Conservation (phyloP, 2,888 invertebrate genomes). For the Epicampocera succincta region DNA sequence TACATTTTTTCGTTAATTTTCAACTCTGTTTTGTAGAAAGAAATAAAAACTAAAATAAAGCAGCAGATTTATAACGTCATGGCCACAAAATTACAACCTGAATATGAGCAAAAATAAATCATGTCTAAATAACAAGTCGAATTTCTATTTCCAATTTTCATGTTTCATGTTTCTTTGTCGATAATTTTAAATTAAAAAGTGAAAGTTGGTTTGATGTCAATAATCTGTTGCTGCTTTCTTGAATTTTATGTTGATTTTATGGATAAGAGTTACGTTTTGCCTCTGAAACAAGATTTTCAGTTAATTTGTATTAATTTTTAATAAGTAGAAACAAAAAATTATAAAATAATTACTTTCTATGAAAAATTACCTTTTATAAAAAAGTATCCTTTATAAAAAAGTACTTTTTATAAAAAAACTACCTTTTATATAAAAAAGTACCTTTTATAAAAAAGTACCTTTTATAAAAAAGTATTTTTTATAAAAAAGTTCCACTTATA, state of each 20-base stretch:
- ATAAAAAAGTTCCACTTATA: too few relatives aligned
- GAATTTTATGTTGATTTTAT: not conserved
- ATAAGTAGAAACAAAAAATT: too few relatives aligned
- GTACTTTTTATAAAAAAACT: not conserved
- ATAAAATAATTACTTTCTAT: too few relatives aligned
- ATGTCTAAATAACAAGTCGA: slow-evolving; percentile 19
- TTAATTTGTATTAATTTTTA: too few relatives aligned
- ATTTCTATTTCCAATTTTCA: not conserved
- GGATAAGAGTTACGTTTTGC: not conserved
- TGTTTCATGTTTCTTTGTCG: not conserved
- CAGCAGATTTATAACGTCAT: not conserved
- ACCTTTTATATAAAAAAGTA: too few relatives aligned
- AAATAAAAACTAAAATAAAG: too few relatives aligned
- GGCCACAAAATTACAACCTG: not conserved
- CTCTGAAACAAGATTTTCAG: too few relatives aligned
- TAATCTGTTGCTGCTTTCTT: not conserved
- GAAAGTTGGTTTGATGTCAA: slow-evolving; percentile 20
- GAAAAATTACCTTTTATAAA: too few relatives aligned
- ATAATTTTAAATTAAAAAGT: slow-evolving; percentile 28
- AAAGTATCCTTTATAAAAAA: not conserved
- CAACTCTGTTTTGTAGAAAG: too few relatives aligned
- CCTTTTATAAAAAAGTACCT: too few relatives aligned
- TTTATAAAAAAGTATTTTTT: too few relatives aligned
- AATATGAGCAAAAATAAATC: slow-evolving; percentile 17
- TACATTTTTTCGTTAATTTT: too few relatives aligned